These are phyloP conservation scores for Euleptes europaea DNA, from an alignment of 2,113 vertebrate species.

Conservation along the genomic window DNA sequence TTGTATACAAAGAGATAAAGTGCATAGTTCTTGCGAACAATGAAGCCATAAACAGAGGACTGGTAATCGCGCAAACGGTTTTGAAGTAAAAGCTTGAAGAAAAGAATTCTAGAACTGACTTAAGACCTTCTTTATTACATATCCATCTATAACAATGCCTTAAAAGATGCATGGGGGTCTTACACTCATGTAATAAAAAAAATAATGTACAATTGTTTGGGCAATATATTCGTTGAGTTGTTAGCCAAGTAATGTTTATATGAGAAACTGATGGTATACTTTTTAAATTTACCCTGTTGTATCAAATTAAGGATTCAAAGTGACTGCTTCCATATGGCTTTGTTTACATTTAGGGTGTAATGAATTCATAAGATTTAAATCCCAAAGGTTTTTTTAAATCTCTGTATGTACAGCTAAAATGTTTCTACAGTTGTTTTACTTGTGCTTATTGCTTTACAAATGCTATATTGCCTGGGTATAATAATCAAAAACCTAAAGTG, in stretches of 20 bases:
- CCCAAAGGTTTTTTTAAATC: conserved; percentile 41
- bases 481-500: conserved; percentile 45
- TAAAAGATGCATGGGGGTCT: conserved; percentile 29
- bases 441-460: conserved; percentile 47
- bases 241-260: conserved; percentile 35
- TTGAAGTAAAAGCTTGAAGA: conserved; percentile 13
- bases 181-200: conserved; percentile 62
- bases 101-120: conserved; percentile 46
- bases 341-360: conserved; percentile 51
- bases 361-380: conserved; percentile 44
- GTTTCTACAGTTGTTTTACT: conserved; percentile 47
- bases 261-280: conserved; percentile 58
- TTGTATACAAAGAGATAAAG: conserved; percentile 69
- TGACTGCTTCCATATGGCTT: conserved; percentile 54
- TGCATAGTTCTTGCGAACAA: conserved; percentile 58
- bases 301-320: conserved; percentile 51
- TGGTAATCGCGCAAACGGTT: conserved; percentile 37
- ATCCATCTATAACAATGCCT: conserved; percentile 46
- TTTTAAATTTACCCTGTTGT: conserved; percentile 41
- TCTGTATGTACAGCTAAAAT: conserved; percentile 47
- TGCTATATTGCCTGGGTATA: conserved; percentile 37
- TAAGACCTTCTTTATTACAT: conserved; percentile 32
- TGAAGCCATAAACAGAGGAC: conserved; percentile 50
- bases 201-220: conserved; percentile 48
- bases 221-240: conserved; percentile 48